Percentiles rank a stretch among this genome's conserved stretches.
These are phyloP conservation scores for Ophioninae sp. DNA, from an alignment of 2,888 invertebrate genomes.

Conservation along the genomic window DNA sequence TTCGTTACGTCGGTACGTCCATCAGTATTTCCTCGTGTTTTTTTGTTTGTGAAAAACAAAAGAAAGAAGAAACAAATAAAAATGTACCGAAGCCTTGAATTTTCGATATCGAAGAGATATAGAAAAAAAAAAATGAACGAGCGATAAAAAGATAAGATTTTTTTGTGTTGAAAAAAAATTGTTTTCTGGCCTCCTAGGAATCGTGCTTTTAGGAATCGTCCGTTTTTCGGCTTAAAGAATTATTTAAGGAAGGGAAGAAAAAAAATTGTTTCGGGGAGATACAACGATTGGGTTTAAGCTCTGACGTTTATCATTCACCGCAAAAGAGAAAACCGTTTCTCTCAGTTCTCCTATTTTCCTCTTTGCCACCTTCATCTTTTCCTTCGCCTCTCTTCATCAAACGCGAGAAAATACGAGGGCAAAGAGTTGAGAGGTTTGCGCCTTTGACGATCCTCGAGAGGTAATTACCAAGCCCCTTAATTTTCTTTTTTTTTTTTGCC, in stretches of 20 bases:
- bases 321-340: neutral
- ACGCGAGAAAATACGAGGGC: conserved; percentile 44
- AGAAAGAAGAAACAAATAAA: neutral
- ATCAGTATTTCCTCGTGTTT: neutral
- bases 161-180: neutral
- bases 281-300: neutral
- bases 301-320: conserved; percentile 12
- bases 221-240: neutral
- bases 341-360: conserved; percentile 23
- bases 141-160: neutral
- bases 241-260: neutral
- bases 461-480: conserved; percentile 30
- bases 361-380: conserved; percentile 34
- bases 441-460: conserved; percentile 38
- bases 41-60: neutral
- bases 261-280: neutral
- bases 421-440: conserved; percentile 31
- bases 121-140: neutral
- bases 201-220: neutral
- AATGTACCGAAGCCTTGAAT: neutral
- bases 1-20: neutral
- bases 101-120: neutral
- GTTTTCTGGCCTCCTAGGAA: neutral
- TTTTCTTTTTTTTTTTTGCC: conserved; percentile 22
- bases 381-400: conserved; percentile 37